Percentiles rank a stretch among this genome's conserved stretches.
Conservation (phyloP, 2,888 invertebrate genomes). For the Kryphioiulus occultus region DNA sequence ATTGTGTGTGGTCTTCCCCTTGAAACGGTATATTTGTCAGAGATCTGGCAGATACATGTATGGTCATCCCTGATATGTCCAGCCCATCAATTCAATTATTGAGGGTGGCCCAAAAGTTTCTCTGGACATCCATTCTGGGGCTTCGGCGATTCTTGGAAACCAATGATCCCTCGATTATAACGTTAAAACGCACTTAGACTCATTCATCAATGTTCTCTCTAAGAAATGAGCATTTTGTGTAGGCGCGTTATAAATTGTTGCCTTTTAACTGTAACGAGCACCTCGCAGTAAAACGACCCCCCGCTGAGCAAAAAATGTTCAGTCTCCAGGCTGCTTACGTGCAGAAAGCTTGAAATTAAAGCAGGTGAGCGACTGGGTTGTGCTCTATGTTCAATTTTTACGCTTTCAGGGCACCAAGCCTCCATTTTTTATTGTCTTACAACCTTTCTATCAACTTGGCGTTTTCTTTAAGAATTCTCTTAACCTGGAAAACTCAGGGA, state of each 20-base stretch:
- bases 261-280: not conserved
- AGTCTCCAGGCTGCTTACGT: not conserved
- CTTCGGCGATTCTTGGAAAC: not conserved
- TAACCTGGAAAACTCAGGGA: too few relatives aligned
- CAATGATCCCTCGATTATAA: not conserved
- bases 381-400: not conserved
- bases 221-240: not conserved
- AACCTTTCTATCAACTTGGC: too few relatives aligned
- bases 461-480: too few relatives aligned
- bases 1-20: not conserved
- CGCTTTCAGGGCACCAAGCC: too few relatives aligned
- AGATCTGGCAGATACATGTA: not conserved
- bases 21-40: not conserved
- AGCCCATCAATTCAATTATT: not conserved
- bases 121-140: not conserved
- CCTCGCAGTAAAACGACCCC: not conserved
- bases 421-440: too few relatives aligned
- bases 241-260: not conserved
- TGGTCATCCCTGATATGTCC: not conserved
- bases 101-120: too few relatives aligned
- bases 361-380: not conserved
- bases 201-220: slow-evolving; percentile 9
- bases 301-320: not conserved
- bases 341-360: not conserved
- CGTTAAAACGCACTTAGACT: slow-evolving; percentile 9